Evolutionary conservation across 2,888 invertebrate species (phyloP), one percentile per base, ranked within the genome.

Genomic region (Antheraea yamamai): DNA sequence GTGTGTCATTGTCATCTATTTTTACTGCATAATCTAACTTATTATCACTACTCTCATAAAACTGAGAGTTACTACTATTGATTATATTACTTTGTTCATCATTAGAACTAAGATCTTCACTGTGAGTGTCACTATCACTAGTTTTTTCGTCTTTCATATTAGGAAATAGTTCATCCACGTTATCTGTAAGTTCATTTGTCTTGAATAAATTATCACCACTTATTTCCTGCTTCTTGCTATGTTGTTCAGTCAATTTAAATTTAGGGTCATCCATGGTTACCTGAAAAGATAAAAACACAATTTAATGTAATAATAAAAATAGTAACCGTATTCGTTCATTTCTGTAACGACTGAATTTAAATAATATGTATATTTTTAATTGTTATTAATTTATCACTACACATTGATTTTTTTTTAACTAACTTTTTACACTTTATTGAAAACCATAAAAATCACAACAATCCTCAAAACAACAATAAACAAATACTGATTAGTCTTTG

Each of bases 41-140:
- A 90, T 91, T 92, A 87, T 94, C 92, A 93, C 92, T 93, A 79
- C 89, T 92, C 93, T 94, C 94, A 93, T 94, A 94, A 89, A 94
- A 94, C 90, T 92, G 93, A 93, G 94, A 94, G 87, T 87, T 91
- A 81, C 84, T 89, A 85, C 85, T 89, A 87, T 85, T 89, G 83
- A 88, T 89, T 82, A 88, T 81, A 87, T 89, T 87, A 84, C 82
- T 92, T 89, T 91, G 93, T 87, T 93, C 93, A 82, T 92, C 90
- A 85, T 90, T 91, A 82, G 87, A 89, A 83, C 87, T 92, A 85
- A 89, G 85, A 79, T 93, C 91, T 79, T 92, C 93, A 91, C 92
- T 92, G 81, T 90, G 92, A 85, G 83, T 85, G 80, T 93, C 93
- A 91, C 91, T 93, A 77, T 94, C 93, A 89, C 89, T 86, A 81